Evolutionary conservation across 2,888 invertebrate genomes (phyloP).

Genomic region (Cantharis rustica): DNA sequence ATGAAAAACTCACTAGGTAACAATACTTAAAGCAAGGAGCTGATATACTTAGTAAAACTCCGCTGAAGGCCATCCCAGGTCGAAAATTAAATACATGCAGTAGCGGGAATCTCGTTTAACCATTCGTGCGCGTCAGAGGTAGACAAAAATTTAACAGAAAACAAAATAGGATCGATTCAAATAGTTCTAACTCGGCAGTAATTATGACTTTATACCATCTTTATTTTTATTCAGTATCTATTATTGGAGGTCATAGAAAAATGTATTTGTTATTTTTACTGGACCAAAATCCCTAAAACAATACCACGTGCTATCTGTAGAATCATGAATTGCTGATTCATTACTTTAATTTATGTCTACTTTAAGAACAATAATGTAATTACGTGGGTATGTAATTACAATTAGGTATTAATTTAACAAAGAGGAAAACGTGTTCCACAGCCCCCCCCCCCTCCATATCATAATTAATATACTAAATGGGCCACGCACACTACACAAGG

Average conservation of each 20-base stretch:
- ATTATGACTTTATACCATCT: neutral
- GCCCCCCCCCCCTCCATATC: neutral
- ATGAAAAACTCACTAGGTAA: no score
- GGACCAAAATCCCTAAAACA: no score
- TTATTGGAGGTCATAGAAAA: neutral
- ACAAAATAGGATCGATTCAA: no score
- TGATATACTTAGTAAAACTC: no score
- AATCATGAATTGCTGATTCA: neutral
- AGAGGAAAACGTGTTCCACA: neutral
- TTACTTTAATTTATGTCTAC: neutral
- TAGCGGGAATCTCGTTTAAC: no score
- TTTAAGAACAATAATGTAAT: neutral
- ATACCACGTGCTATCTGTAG: neutral
- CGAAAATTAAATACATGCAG: no score
- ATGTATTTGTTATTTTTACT: no score
- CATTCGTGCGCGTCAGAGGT: no score
- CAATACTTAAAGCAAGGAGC: no score
- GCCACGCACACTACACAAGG: neutral
- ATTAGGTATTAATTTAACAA: neutral
- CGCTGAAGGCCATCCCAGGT: no score
- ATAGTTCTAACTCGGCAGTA: no score
- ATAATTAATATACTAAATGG: neutral
- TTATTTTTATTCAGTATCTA: neutral
- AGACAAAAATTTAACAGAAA: no score
- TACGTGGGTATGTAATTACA: neutral